Conservation (phyloP, 1,140 invertebrate species). For the Drosophila serrata region DNA sequence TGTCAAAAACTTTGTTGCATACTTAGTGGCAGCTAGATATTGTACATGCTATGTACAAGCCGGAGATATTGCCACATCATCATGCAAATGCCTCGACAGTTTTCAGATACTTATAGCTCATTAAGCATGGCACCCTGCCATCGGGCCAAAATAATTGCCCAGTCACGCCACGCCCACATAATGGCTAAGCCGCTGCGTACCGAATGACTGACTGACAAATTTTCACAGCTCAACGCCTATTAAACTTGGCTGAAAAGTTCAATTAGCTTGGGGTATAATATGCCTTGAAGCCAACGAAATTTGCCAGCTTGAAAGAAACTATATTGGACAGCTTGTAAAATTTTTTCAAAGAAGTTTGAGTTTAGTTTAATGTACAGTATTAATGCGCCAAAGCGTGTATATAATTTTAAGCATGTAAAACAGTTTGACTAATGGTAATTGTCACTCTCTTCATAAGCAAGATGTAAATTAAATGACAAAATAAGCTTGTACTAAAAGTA, state of each 20-base stretch:
- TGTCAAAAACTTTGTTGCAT: slow-evolving; percentile 81
- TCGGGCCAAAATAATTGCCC: slow-evolving; percentile 29
- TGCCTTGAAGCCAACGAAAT: not conserved
- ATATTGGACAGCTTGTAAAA: not conserved
- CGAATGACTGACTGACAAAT: slow-evolving; percentile 62
- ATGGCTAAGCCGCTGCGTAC: slow-evolving; percentile 18
- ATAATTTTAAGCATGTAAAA: not conserved
- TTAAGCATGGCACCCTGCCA: slow-evolving; percentile 57
- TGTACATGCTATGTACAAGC: slow-evolving; percentile 29
- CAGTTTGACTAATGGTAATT: not conserved
- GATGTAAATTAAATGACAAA: no score
- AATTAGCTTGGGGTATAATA: slow-evolving; percentile 39
- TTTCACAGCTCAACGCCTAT: slow-evolving; percentile 63
- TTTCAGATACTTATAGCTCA: slow-evolving; percentile 80
- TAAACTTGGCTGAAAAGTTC: slow-evolving; percentile 51
- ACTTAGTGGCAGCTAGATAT: slow-evolving; percentile 59
- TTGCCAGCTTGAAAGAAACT: not conserved
- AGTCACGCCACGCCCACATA: slow-evolving; percentile 72
- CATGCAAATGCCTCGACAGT: slow-evolving; percentile 57
- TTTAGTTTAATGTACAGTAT: not conserved
- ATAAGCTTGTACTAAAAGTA: slow-evolving; percentile 8
- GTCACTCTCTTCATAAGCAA: no score
- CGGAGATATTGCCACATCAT: slow-evolving; percentile 38
- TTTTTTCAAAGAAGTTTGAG: not conserved
- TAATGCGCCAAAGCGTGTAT: not conserved